phyloP scores from a whole-genome alignment of 2,113 vertebrate species.

The Aramus guarauna region DNA sequence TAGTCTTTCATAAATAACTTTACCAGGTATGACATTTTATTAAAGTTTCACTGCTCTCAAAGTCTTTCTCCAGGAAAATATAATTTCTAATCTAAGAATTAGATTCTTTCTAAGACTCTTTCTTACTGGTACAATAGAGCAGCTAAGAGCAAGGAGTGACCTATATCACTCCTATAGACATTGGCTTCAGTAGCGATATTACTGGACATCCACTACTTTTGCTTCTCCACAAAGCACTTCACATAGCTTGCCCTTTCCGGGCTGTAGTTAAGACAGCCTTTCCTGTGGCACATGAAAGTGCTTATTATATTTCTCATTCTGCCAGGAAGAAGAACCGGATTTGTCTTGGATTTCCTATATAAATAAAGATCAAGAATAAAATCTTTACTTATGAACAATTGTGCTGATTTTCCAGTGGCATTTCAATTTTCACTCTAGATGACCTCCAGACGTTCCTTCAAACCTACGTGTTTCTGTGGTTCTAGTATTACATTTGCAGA shows the following conservation, averaged over 20 bases:
- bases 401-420: background rate
- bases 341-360: background rate
- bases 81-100: background rate
- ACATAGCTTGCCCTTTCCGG: background rate
- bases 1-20: background rate
- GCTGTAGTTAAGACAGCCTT: background rate
- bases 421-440: background rate
- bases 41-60: background rate
- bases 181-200: background rate
- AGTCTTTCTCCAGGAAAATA: background rate
- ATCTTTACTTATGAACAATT: background rate
- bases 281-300: background rate
- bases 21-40: background rate
- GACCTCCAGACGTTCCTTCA: slow-evolving; percentile 11
- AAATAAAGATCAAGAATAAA: slow-evolving; percentile 47
- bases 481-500: background rate
- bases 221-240: background rate
- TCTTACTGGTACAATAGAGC: background rate
- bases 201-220: background rate
- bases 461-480: background rate
- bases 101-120: background rate
- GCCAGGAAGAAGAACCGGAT: background rate
- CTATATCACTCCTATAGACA: background rate
- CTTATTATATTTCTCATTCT: background rate
- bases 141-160: background rate